Evolutionary conservation across 2,888 invertebrate genomes (phyloP).

Genomic region (Mimumesa dahlbomi): DNA sequence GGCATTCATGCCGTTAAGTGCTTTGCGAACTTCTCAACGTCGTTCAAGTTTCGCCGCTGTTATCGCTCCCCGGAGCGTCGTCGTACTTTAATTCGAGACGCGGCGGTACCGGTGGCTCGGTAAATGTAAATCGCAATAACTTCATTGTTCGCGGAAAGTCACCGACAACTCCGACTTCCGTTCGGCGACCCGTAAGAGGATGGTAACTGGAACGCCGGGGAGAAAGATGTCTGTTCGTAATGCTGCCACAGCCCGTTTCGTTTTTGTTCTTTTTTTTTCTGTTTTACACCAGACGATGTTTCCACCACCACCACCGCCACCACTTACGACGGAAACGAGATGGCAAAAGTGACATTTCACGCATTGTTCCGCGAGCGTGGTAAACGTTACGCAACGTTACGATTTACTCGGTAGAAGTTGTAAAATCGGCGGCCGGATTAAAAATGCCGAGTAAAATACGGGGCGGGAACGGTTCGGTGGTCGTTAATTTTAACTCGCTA

Average conservation of each 20-base stretch:
- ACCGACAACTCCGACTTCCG: neutral
- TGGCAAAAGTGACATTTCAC: no score
- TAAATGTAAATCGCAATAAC: slow-evolving; percentile 39
- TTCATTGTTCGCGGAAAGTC: slow-evolving; percentile 21
- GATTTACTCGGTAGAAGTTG: neutral
- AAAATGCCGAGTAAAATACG: neutral
- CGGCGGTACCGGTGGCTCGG: slow-evolving; percentile 22
- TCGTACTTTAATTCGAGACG: slow-evolving; percentile 38
- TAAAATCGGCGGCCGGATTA: neutral
- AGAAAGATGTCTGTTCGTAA: neutral
- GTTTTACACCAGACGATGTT: no score
- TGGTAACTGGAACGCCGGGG: neutral
- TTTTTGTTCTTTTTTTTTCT: no score
- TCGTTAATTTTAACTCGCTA: slow-evolving; percentile 5
- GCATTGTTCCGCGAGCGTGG: no score
- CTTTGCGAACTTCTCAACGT: slow-evolving; percentile 32
- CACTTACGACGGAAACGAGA: neutral
- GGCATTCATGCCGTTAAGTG: slow-evolving; percentile 33
- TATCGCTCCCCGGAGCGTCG: slow-evolving; percentile 26
- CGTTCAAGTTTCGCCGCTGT: slow-evolving; percentile 27
- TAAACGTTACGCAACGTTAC: neutral
- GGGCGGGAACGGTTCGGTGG: neutral
- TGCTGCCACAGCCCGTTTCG: neutral
- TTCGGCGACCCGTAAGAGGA: neutral
- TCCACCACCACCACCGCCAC: no score